These are phyloP conservation scores for Oscheius sp. DNA, from an alignment of 2,888 invertebrate genomes.

Conservation along the genomic window DNA sequence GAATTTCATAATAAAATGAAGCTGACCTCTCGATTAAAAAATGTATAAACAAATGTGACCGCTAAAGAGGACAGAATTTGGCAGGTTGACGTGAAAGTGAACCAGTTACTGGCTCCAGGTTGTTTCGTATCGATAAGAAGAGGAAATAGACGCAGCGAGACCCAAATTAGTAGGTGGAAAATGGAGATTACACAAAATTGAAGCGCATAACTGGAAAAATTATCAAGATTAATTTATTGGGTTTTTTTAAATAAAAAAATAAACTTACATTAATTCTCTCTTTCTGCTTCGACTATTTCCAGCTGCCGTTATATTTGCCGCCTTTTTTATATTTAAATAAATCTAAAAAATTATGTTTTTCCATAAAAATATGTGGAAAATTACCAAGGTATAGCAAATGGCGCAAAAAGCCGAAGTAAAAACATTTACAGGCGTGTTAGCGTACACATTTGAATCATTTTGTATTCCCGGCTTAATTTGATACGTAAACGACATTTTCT, in stretches of 20 bases:
- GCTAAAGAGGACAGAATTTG: constrained; percentile 6
- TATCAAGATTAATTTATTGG: no score
- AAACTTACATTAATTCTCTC: background rate
- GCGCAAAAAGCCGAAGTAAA: background rate
- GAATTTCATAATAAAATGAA: no score
- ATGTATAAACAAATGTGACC: background rate
- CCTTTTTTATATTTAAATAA: background rate
- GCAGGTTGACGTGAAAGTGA: background rate
- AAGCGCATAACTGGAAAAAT: background rate
- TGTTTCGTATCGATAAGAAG: background rate
- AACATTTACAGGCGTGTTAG: background rate
- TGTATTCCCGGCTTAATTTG: background rate
- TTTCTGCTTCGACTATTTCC: background rate
- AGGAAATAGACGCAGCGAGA: background rate
- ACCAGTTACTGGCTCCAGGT: constrained; percentile 1
- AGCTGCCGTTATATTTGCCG: background rate
- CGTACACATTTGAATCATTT: background rate
- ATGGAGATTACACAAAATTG: constrained; percentile 3
- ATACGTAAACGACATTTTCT: constrained; percentile 12
- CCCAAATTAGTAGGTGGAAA: constrained; percentile 6
- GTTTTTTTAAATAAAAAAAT: no score
- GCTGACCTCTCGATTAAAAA: constrained; percentile 3
- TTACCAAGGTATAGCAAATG: background rate
- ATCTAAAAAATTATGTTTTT: background rate
- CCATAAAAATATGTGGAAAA: background rate